Evolutionary conservation across 2,888 invertebrate species (phyloP), one percentile per base, ranked within the genome.

Genomic region (Falcaria lacertinaria): DNA sequence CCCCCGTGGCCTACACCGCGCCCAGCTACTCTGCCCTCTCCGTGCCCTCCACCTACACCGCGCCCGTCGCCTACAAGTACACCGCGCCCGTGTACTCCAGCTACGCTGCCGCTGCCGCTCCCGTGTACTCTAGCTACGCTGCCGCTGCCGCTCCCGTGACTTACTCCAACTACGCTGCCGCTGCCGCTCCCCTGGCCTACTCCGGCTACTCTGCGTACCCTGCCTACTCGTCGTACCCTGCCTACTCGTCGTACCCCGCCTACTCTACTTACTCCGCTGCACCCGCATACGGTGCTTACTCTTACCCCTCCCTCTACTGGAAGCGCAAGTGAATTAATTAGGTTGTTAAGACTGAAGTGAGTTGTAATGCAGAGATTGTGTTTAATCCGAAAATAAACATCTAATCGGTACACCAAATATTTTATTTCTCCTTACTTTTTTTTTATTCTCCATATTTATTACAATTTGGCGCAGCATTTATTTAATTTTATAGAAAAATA

Each of bases 41-140:
- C 15, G 44, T 42, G 1, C 47, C 47, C 3, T 34, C 43, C 4
- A 43, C 48, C 7, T 47, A 45, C 15, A 40, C 44, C 34, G 50
- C 48, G 5, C 47, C 45, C 3, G 41, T 45, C 1, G 34, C 43
- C 17, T 37, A 37, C 19, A 33, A 14, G 34, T 34, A 43, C 38
- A 8, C 38, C 28, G 34, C 43, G 1, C 36, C 35, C 15, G 37
- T 37, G 15, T 33, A 34, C 17, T 22, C 39, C n/a, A 25, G 39
- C 13, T 38, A 43, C 4, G 38, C 44, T 11, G 43, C 36, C 8
- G 11, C 11, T 11, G 11, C 28, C 28, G 37, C 8, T 5, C 22
- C 19, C 37, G 19, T 22, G 1, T 37, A 22, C 25, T 22, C 22
- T 8, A 16, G 15, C 7, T 25, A 25, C 37, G 22, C 35, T 13